These are phyloP conservation scores for Myotis vivesi DNA, from an alignment of 2,797 vertebrate genomes.

Conservation along the genomic window DNA sequence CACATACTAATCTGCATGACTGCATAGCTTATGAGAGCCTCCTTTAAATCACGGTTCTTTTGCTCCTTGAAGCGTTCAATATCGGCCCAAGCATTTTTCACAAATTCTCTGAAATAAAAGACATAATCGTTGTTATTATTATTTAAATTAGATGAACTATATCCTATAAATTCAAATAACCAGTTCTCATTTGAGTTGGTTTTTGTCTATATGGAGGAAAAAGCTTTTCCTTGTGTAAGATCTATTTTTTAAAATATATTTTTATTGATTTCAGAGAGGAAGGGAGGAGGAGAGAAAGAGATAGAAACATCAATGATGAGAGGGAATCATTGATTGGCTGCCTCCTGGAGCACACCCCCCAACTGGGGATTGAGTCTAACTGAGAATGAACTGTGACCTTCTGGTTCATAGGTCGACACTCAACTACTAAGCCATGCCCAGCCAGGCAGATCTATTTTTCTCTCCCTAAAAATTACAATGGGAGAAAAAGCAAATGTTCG, in stretches of 20 bases:
- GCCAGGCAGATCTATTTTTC: not conserved
- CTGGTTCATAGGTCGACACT: too few species aligned
- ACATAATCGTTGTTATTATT: slow-evolving; percentile 37
- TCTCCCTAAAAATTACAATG: slow-evolving; percentile 14
- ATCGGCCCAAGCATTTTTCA: slow-evolving; percentile 92
- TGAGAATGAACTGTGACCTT: too few species aligned
- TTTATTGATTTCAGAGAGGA: too few species aligned
- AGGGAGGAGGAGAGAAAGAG: too few species aligned
- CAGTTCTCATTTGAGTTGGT: not conserved
- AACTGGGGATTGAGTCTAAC: too few species aligned
- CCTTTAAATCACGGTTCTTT: slow-evolving; percentile 94
- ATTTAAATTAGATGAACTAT: slow-evolving; percentile 8
- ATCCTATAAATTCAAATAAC: not conserved
- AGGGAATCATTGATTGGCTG: too few species aligned
- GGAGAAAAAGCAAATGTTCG: not conserved
- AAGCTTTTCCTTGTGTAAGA: not conserved
- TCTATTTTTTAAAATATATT: not conserved
- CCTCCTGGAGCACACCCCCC: too few species aligned
- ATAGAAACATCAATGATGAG: too few species aligned
- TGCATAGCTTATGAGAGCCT: slow-evolving; percentile 94
- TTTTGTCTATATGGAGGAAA: slow-evolving; percentile 9
- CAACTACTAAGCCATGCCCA: too few species aligned
- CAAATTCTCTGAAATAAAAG: slow-evolving; percentile 90
- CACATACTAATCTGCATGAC: slow-evolving; percentile 98
- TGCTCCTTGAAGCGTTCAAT: slow-evolving; percentile 95